These are phyloP conservation scores for Andrena trimmerana DNA, from an alignment of 2,888 invertebrate genomes.

Conservation along the genomic window DNA sequence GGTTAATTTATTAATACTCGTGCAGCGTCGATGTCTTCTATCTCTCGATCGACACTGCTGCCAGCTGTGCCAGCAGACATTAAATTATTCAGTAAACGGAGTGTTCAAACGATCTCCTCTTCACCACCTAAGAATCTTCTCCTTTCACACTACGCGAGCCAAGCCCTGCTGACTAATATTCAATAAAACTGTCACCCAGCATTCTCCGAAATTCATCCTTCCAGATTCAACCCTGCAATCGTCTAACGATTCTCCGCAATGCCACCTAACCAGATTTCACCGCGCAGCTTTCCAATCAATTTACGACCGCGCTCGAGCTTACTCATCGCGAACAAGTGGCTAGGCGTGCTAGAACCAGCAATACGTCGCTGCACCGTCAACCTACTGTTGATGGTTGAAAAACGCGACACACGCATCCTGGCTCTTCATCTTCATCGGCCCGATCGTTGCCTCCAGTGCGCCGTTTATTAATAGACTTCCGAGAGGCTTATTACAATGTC, in stretches of 20 bases:
- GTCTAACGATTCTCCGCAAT: background rate
- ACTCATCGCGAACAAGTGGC: conserved; percentile 17
- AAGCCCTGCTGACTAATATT: too few relatives aligned
- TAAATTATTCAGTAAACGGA: background rate
- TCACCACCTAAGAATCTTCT: too few relatives aligned
- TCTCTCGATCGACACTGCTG: background rate
- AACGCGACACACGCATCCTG: conserved; percentile 31
- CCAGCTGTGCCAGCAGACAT: background rate
- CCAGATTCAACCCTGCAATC: conserved; percentile 16
- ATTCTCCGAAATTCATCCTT: background rate
- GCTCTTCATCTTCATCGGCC: conserved; percentile 27
- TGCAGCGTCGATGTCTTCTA: background rate
- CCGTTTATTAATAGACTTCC: conserved; percentile 42
- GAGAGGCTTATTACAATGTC: conserved; percentile 19
- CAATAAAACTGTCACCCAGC: too few relatives aligned
- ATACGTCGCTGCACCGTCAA: conserved; percentile 35
- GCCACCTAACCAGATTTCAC: conserved; percentile 24
- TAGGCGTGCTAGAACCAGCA: conserved; percentile 22
- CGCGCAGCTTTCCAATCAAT: conserved; percentile 33
- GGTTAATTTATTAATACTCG: conserved; percentile 1
- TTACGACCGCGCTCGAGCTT: conserved; percentile 31
- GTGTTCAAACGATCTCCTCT: background rate
- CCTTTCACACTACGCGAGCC: too few relatives aligned
- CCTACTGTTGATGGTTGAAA: conserved; percentile 34
- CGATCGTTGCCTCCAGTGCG: background rate